Conservation (phyloP, 2,888 invertebrate genomes). For the Caenorhabditis sp. region DNA sequence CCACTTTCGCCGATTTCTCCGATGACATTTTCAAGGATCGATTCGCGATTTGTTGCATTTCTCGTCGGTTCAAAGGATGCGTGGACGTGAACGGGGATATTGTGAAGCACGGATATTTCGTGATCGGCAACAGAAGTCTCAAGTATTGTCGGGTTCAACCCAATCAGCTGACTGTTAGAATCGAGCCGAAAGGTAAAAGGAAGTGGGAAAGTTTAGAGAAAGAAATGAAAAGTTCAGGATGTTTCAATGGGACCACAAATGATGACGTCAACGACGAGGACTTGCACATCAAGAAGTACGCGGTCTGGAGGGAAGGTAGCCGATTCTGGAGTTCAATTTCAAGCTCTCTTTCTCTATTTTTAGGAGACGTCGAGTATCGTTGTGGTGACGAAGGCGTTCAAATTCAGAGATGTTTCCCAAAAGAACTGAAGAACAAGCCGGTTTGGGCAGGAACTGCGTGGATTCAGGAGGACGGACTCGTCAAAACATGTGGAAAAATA, state of each 20-base stretch:
- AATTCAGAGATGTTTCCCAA: slow-evolving; percentile 62
- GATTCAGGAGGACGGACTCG: slow-evolving; percentile 55
- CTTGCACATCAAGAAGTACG: slow-evolving; percentile 72
- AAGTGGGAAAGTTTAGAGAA: background rate
- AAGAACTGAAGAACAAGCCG: slow-evolving; percentile 34
- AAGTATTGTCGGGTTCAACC: slow-evolving; percentile 69
- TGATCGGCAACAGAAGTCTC: slow-evolving; percentile 62
- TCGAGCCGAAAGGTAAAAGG: slow-evolving; percentile 73
- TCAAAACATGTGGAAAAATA: slow-evolving; percentile 50
- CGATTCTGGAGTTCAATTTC: background rate
- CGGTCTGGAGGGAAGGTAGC: slow-evolving; percentile 65
- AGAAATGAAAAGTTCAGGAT: slow-evolving; percentile 32
- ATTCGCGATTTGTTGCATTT: slow-evolving; percentile 73
- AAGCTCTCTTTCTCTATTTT: background rate
- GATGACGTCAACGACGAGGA: slow-evolving; percentile 66
- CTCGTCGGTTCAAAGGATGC: slow-evolving; percentile 68
- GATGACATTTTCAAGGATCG: slow-evolving; percentile 69
- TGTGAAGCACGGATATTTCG: slow-evolving; percentile 68
- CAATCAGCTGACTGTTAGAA: slow-evolving; percentile 65
- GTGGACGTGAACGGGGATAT: slow-evolving; percentile 69
- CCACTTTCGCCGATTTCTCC: slow-evolving; percentile 58
- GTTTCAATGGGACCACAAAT: slow-evolving; percentile 71
- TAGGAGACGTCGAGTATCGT: slow-evolving; percentile 53
- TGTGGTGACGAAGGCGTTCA: slow-evolving; percentile 74
- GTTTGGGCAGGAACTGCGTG: slow-evolving; percentile 58